A percentile compares a stretch with the other conserved stretches of the same genome.
phyloP scores from a whole-genome alignment of 2,888 invertebrate species.

The Encarsia formosa region DNA sequence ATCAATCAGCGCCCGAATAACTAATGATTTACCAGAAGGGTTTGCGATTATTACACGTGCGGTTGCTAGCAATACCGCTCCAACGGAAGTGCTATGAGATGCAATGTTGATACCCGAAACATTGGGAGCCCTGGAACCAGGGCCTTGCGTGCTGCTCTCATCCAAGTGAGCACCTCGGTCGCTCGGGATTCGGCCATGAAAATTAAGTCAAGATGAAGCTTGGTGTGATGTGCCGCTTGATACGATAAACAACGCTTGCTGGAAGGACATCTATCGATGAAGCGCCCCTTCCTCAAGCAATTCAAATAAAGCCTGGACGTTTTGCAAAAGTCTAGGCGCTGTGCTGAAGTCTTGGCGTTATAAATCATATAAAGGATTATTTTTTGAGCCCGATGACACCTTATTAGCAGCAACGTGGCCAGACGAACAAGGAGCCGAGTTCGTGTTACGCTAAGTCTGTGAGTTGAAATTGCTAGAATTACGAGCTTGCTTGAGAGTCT shows the following conservation, averaged over 20 bases:
- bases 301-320: background rate
- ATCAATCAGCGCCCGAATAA: conserved; percentile 2
- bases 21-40: background rate
- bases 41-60: too few species aligned
- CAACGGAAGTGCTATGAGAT: too few species aligned
- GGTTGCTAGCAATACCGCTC: too few species aligned
- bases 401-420: background rate
- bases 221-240: background rate
- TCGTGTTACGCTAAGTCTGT: background rate
- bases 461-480: background rate
- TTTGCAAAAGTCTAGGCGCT: background rate
- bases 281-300: background rate
- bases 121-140: background rate
- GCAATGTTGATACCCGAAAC: too few species aligned
- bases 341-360: background rate
- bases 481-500: background rate
- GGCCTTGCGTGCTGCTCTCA: background rate
- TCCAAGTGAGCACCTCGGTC: background rate
- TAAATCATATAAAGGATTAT: background rate
- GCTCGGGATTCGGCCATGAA: background rate
- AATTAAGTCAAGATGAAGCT: background rate
- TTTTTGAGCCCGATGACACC: background rate
- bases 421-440: background rate
- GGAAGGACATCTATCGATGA: background rate
- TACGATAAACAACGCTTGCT: background rate